Evolutionary conservation across 2,113 vertebrate genomes (phyloP).

Genomic region (Tragulus kanchil): DNA sequence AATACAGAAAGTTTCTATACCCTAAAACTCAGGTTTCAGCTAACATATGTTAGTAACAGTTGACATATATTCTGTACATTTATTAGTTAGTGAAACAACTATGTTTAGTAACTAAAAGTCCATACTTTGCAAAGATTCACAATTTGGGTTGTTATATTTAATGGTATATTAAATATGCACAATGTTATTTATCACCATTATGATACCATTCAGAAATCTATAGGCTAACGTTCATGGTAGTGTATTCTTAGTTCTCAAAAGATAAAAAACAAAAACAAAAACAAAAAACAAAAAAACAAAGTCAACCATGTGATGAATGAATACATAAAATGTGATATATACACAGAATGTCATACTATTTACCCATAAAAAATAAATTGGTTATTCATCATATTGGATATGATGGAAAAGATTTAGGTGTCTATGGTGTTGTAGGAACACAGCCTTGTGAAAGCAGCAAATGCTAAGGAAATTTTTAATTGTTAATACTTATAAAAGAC

Average conservation of each 20-base stretch:
- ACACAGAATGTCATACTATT: background rate
- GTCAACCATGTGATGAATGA: background rate
- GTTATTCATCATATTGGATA: background rate
- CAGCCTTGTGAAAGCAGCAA: background rate
- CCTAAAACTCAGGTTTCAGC: background rate
- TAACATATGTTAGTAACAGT: background rate
- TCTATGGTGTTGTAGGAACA: background rate
- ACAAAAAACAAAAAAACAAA: too few relatives aligned
- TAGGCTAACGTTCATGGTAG: background rate
- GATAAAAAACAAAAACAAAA: background rate
- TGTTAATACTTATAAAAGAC: background rate
- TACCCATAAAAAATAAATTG: background rate
- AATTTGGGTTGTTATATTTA: background rate
- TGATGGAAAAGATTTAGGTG: background rate
- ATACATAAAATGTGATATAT: background rate
- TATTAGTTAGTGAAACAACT: background rate
- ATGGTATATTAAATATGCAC: background rate
- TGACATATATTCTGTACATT: background rate
- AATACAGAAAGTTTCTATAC: background rate
- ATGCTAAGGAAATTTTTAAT: background rate
- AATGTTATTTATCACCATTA: background rate
- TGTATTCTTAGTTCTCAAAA: background rate
- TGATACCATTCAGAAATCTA: background rate
- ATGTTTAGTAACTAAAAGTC: background rate
- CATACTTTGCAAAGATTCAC: background rate